Conservation (phyloP, 2,888 invertebrate genomes). For the Cerastoderma edule region DNA sequence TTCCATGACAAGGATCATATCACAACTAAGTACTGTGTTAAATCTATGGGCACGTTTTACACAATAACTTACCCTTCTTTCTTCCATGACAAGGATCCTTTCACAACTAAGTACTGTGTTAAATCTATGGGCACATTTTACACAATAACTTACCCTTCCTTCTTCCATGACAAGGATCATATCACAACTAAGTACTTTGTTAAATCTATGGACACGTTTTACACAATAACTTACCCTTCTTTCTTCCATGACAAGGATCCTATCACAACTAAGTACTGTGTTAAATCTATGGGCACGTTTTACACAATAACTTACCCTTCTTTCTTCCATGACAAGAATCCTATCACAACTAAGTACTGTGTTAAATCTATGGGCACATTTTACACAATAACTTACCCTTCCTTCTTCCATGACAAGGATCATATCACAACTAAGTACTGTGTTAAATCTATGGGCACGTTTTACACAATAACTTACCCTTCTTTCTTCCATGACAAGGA, state of each 20-base stretch:
- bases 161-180: conserved; percentile 86
- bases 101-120: conserved; percentile 86
- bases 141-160: conserved; percentile 86
- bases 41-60: conserved; percentile 87
- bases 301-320: conserved; percentile 86
- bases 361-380: conserved; percentile 87
- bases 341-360: conserved; percentile 86
- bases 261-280: conserved; percentile 86
- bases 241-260: conserved; percentile 86
- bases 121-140: conserved; percentile 87
- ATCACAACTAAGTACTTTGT: conserved; percentile 86
- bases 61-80: conserved; percentile 86
- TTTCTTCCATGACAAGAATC: conserved; percentile 86
- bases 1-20: conserved; percentile 86
- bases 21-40: conserved; percentile 85
- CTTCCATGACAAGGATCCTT: conserved; percentile 86
- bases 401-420: conserved; percentile 86
- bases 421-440: conserved; percentile 85
- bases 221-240: conserved; percentile 86
- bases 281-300: conserved; percentile 87
- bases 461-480: conserved; percentile 86
- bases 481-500: conserved; percentile 86
- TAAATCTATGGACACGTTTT: conserved; percentile 87
- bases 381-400: conserved; percentile 85
- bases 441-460: conserved; percentile 87